Conservation (phyloP, 2,113 vertebrate genomes). For the Gavialis gangeticus region DNA sequence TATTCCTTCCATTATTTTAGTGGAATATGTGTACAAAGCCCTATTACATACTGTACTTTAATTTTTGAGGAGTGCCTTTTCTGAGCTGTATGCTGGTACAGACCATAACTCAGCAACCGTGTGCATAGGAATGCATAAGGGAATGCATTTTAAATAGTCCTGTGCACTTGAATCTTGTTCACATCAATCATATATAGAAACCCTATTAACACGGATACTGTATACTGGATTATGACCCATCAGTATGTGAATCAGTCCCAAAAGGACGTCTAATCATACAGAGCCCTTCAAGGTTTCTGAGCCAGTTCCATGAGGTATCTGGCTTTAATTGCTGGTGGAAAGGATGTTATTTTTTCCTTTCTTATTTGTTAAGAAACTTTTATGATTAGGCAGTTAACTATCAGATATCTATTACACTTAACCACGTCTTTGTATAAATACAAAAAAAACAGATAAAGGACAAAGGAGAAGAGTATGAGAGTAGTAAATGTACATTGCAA, state of each 20-base stretch:
- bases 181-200: not conserved
- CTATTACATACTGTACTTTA: not conserved
- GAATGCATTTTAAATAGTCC: not conserved
- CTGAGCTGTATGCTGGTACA: not conserved
- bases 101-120: not conserved
- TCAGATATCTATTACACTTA: no score
- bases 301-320: not conserved
- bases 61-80: not conserved
- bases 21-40: not conserved
- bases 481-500: not conserved
- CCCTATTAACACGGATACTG: not conserved
- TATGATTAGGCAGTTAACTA: no score
- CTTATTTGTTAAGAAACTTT: not conserved
- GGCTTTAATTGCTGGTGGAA: rapidly evolving
- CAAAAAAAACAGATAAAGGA: not conserved
- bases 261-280: not conserved
- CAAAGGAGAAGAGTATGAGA: not conserved
- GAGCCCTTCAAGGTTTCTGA: not conserved
- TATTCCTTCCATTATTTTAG: not conserved
- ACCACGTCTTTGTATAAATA: no score
- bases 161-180: not conserved
- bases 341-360: not conserved
- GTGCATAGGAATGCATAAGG: not conserved
- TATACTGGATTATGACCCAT: not conserved
- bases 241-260: not conserved